A percentile compares a stretch with the other conserved stretches of the same genome.
These are phyloP conservation scores for Lagothrix lagotricha DNA, from an alignment of 2,797 vertebrate genomes.

Conservation along the genomic window DNA sequence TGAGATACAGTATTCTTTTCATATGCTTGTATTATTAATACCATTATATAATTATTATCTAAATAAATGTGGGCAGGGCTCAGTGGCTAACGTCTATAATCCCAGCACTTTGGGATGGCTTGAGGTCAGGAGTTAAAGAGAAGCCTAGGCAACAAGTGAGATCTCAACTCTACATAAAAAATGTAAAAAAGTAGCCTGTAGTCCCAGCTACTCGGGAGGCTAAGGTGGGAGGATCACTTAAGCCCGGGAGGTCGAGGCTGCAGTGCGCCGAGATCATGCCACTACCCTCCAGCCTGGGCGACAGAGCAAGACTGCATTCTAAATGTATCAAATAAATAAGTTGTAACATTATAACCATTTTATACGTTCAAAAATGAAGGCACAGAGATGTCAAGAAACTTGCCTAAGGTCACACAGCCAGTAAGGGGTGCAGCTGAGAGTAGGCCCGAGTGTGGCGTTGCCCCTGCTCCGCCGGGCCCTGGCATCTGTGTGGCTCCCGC, in stretches of 20 bases:
- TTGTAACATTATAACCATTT: neutral
- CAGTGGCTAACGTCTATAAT: neutral
- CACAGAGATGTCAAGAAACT: neutral
- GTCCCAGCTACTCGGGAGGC: neutral
- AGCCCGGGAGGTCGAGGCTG: neutral
- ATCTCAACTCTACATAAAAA: neutral
- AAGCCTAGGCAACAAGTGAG: neutral
- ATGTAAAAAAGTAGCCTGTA: neutral
- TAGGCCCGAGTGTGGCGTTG: too few species aligned
- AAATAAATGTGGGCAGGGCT: neutral
- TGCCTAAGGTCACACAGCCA: neutral
- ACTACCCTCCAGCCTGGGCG: neutral
- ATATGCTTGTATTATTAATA: neutral
- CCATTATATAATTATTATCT: too few species aligned
- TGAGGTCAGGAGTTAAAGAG: neutral
- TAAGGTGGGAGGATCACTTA: neutral
- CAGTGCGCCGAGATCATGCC: neutral
- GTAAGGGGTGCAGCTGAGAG: accelerated
- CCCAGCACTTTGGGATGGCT: neutral
- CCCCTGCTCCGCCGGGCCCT: accelerated
- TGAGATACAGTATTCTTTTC: neutral
- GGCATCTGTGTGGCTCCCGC: neutral
- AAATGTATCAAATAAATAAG: neutral
- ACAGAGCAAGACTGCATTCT: neutral
- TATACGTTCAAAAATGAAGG: neutral